A percentile compares a stretch with the other conserved stretches of the same genome.
phyloP scores from a whole-genome alignment of 2,888 invertebrate genomes.

The Melinaea marsaeus region DNA sequence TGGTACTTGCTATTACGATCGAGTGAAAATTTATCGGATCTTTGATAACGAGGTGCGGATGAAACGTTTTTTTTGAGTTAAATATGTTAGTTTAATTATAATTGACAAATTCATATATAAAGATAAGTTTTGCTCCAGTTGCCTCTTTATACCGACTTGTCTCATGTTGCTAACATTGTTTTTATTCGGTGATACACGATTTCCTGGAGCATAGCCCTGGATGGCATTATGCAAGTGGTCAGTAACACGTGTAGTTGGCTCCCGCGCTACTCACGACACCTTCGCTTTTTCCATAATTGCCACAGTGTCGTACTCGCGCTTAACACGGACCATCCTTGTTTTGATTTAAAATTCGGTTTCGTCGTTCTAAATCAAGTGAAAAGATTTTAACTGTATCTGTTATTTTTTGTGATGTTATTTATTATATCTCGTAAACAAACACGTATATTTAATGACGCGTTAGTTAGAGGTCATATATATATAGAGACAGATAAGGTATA shows the following conservation, averaged over 20 bases:
- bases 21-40: too few relatives aligned
- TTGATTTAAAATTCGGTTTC: slow-evolving; percentile 1
- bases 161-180: neutral
- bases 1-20: too few relatives aligned
- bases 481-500: too few relatives aligned
- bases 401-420: neutral
- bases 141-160: neutral
- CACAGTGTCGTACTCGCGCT: slow-evolving; percentile 38
- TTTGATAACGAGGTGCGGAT: too few relatives aligned
- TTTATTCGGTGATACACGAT: neutral
- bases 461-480: too few relatives aligned
- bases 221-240: slow-evolving; percentile 65
- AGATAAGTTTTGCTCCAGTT: too few relatives aligned
- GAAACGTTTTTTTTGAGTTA: neutral
- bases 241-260: slow-evolving; percentile 67
- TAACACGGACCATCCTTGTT: slow-evolving; percentile 17
- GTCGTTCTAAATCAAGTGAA: neutral
- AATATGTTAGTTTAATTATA: neutral
- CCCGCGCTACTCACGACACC: slow-evolving; percentile 59
- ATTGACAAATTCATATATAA: neutral
- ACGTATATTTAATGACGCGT: neutral
- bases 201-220: slow-evolving; percentile 50
- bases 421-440: neutral
- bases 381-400: neutral
- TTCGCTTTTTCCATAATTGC: slow-evolving; percentile 70